Conservation (phyloP, 2,888 invertebrate genomes). For the Phlogophora meticulosa region DNA sequence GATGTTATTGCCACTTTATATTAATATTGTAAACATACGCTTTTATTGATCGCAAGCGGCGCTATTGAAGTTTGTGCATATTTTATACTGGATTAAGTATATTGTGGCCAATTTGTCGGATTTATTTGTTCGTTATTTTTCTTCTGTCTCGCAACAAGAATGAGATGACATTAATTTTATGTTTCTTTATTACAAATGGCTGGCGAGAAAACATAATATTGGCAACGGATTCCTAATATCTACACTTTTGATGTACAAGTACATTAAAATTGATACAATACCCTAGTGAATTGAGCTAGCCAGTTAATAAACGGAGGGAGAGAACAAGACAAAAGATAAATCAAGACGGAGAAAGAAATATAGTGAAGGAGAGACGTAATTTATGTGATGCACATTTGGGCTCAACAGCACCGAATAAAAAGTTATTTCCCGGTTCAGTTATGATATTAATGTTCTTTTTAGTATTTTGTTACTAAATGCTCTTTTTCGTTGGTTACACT, state of each 20-base stretch:
- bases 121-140: constrained; percentile 18
- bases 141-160: constrained; percentile 4
- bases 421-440: constrained; percentile 83
- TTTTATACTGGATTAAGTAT: constrained; percentile 28
- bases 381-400: constrained; percentile 91
- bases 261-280: constrained; percentile 74
- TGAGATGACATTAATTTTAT: constrained; percentile 15
- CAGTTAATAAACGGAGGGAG: constrained; percentile 83
- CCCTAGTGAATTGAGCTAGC: constrained; percentile 82
- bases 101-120: constrained; percentile 12
- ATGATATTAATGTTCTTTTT: constrained; percentile 77
- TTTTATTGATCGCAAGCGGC: constrained; percentile 56
- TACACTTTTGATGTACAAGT: constrained; percentile 75
- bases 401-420: constrained; percentile 88
- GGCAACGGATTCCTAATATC: constrained; percentile 72
- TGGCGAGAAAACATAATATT: constrained; percentile 20
- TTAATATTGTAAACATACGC: constrained; percentile 81
- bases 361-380: constrained; percentile 85
- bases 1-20: constrained; percentile 79
- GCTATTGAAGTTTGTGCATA: constrained; percentile 39
- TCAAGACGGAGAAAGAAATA: constrained; percentile 83
- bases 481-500: background rate
- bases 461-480: constrained; percentile 55
- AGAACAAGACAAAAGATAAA: constrained; percentile 81
- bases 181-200: constrained; percentile 21